phyloP scores from a whole-genome alignment of 1,140 invertebrate genomes.

The Zaprionus inermis region DNA sequence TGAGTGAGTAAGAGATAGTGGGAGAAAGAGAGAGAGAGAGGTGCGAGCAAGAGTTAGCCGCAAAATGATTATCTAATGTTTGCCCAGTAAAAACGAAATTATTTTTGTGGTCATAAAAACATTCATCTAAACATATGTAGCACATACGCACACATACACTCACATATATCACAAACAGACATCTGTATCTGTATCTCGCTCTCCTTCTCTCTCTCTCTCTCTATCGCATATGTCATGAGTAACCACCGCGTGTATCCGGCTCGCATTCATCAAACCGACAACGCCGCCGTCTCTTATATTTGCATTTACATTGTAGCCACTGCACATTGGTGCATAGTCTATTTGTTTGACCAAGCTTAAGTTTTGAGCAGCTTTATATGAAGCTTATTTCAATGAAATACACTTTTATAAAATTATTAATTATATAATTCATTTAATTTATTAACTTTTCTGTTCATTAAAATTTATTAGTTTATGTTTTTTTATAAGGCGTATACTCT shows the following conservation, averaged over 20 bases:
- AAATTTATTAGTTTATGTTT: too few species aligned
- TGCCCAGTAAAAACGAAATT: constrained; percentile 76
- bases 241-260: constrained; percentile 46
- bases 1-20: neutral
- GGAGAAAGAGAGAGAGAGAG: neutral
- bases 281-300: constrained; percentile 44
- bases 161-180: neutral
- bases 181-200: neutral
- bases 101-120: constrained; percentile 73
- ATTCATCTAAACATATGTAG: constrained; percentile 42
- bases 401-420: too few species aligned
- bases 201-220: too few species aligned
- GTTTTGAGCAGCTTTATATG: too few species aligned
- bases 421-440: too few species aligned
- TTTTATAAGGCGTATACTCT: too few species aligned
- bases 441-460: too few species aligned
- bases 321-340: constrained; percentile 42
- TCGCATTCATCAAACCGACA: constrained; percentile 58
- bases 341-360: too few species aligned
- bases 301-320: constrained; percentile 64
- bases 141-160: constrained; percentile 3
- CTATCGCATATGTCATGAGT: constrained; percentile 16
- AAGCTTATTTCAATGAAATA: too few species aligned
- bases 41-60: constrained; percentile 24
- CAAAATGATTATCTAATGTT: constrained; percentile 78